Percentiles rank a stretch among this genome's conserved stretches.
Evolutionary conservation across 2,888 invertebrate genomes (phyloP).

Genomic region (Saturnia pavonia): DNA sequence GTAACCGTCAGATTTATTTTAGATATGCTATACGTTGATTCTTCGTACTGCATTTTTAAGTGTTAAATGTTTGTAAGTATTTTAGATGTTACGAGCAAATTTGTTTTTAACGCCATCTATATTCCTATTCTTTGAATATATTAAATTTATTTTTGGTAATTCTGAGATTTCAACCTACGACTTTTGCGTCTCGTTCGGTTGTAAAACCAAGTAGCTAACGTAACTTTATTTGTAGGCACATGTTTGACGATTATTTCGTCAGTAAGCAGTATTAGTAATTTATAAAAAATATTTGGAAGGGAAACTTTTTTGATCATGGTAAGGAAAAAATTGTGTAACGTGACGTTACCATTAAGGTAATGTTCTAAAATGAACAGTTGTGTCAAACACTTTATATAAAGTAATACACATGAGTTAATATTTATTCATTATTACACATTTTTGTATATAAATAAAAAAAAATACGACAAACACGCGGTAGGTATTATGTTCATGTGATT

Average conservation of each 20-base stretch:
- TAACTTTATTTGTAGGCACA: neutral
- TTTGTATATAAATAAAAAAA: too few species aligned
- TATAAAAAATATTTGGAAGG: too few species aligned
- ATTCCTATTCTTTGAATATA: neutral
- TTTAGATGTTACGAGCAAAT: neutral
- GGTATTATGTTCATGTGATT: too few species aligned
- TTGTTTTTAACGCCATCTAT: neutral
- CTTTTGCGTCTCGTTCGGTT: neutral
- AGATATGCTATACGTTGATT: neutral
- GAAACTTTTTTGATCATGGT: too few species aligned
- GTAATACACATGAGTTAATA: too few species aligned
- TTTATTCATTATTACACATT: too few species aligned
- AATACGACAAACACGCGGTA: too few species aligned
- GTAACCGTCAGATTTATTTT: neutral
- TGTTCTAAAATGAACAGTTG: too few species aligned
- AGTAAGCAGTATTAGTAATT: neutral
- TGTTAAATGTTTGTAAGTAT: neutral
- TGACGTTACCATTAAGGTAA: too few species aligned
- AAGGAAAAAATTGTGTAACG: too few species aligned
- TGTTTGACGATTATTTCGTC: neutral
- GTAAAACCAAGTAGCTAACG: too few species aligned
- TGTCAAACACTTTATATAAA: too few species aligned
- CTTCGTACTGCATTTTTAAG: neutral
- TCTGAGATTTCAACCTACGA: neutral
- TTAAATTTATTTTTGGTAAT: neutral